Conservation (phyloP, 2,888 invertebrate species). For the Myathropa florea region DNA sequence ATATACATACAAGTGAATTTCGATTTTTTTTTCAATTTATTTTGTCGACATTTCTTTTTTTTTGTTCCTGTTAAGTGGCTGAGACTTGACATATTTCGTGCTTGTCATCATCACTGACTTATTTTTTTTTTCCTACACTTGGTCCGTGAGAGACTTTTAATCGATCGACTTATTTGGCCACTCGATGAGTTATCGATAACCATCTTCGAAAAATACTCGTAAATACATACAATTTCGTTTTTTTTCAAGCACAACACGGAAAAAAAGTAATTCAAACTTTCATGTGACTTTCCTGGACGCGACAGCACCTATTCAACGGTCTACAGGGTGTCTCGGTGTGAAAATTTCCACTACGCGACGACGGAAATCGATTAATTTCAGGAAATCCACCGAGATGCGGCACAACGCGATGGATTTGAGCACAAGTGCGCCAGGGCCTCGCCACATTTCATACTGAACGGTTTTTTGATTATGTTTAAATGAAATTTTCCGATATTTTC, state of each 20-base stretch:
- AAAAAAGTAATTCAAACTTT: neutral
- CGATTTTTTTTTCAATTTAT: constrained; percentile 28
- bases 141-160: constrained; percentile 50
- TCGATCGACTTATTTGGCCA: constrained; percentile 44
- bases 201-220: constrained; percentile 40
- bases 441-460: constrained; percentile 71
- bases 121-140: constrained; percentile 22
- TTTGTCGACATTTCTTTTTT: constrained; percentile 9
- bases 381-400: neutral
- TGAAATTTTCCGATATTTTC: constrained; percentile 67
- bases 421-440: neutral
- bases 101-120: constrained; percentile 5
- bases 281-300: neutral
- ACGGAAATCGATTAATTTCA: neutral
- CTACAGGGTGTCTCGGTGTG: neutral
- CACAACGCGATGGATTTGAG: neutral
- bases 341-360: no score
- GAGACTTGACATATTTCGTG: constrained; percentile 40
- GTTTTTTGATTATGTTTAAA: constrained; percentile 71
- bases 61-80: constrained; percentile 43
- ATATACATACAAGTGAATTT: constrained; percentile 1
- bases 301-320: neutral
- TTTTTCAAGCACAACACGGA: neutral
- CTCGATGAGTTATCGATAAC: constrained; percentile 37
- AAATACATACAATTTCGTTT: neutral